These are phyloP conservation scores for Chunga burmeisteri DNA, from an alignment of 2,113 vertebrate species.

Conservation along the genomic window DNA sequence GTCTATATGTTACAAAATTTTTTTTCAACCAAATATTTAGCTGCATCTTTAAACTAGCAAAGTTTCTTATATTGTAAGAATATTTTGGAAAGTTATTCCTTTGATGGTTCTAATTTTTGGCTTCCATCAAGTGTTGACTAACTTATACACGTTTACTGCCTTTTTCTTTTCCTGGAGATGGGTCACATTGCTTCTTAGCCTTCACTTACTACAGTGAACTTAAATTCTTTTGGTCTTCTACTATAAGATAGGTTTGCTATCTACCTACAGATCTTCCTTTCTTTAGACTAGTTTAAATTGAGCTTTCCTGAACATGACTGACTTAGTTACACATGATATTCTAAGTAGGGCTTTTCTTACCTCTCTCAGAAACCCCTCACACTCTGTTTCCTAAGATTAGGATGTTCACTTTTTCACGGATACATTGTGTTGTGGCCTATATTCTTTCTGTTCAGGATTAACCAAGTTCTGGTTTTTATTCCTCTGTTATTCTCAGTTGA, in stretches of 20 bases:
- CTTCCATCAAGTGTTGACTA: background rate
- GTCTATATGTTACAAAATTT: background rate
- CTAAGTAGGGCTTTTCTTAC: background rate
- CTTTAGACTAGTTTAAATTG: background rate
- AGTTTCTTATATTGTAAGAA: background rate
- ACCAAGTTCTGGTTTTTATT: background rate
- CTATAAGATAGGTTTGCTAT: background rate
- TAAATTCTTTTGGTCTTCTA: background rate
- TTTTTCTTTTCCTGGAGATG: background rate
- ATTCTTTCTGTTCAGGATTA: background rate
- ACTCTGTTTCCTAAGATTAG: background rate
- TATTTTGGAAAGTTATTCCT: background rate
- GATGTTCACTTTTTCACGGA: background rate
- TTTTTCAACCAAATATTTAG: background rate
- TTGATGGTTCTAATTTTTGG: background rate
- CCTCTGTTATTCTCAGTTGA: background rate
- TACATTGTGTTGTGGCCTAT: background rate
- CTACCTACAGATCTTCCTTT: background rate
- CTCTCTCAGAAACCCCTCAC: background rate
- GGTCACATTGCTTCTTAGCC: background rate
- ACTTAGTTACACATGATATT: background rate
- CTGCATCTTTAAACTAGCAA: background rate
- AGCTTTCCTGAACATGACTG: background rate
- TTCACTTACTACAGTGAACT: background rate
- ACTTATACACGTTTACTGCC: rapidly evolving